Evolutionary conservation across 1,140 invertebrate genomes (phyloP).

Genomic region (Drosophila asahinai): DNA sequence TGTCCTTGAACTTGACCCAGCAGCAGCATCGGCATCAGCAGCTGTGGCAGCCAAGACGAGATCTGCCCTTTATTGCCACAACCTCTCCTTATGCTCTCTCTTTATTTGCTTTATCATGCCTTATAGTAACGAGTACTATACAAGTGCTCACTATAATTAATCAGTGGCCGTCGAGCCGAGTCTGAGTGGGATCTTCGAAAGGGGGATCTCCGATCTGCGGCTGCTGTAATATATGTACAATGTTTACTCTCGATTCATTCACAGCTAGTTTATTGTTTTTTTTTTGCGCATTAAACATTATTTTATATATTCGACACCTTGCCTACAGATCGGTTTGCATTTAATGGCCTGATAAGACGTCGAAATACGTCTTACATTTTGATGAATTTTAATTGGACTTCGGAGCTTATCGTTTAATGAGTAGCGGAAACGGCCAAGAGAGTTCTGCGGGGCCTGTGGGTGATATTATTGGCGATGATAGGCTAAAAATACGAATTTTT

Average conservation of each 20-base stretch:
- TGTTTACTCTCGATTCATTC: slow-evolving; percentile 58
- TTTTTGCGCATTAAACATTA: slow-evolving; percentile 64
- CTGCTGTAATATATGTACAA: slow-evolving; percentile 28
- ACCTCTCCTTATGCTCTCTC: slow-evolving; percentile 32
- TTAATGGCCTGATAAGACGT: slow-evolving; percentile 48
- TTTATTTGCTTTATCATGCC: slow-evolving; percentile 66
- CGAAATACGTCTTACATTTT: slow-evolving; percentile 23
- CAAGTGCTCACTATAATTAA: slow-evolving; percentile 71
- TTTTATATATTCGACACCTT: slow-evolving; percentile 54
- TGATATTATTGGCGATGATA: slow-evolving; percentile 8
- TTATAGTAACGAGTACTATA: slow-evolving; percentile 40
- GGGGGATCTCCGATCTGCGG: slow-evolving; percentile 4
- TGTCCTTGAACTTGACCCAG: slow-evolving; percentile 81
- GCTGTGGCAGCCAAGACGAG: slow-evolving; percentile 55
- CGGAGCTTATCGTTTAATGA: slow-evolving; percentile 36
- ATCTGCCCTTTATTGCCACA: slow-evolving; percentile 64
- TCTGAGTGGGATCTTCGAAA: slow-evolving; percentile 26
- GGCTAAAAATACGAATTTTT: slow-evolving; percentile 2
- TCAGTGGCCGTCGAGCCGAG: slow-evolving; percentile 51
- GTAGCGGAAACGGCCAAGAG: slow-evolving; percentile 37
- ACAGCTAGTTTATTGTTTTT: slow-evolving; percentile 23
- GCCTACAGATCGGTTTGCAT: slow-evolving; percentile 37
- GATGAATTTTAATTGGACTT: slow-evolving; percentile 33
- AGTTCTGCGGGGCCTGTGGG: slow-evolving; percentile 8
- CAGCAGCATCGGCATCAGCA: slow-evolving; percentile 39